Evolutionary conservation across 2,113 vertebrate species (phyloP).

Genomic region (Sphyrna mokarran): DNA sequence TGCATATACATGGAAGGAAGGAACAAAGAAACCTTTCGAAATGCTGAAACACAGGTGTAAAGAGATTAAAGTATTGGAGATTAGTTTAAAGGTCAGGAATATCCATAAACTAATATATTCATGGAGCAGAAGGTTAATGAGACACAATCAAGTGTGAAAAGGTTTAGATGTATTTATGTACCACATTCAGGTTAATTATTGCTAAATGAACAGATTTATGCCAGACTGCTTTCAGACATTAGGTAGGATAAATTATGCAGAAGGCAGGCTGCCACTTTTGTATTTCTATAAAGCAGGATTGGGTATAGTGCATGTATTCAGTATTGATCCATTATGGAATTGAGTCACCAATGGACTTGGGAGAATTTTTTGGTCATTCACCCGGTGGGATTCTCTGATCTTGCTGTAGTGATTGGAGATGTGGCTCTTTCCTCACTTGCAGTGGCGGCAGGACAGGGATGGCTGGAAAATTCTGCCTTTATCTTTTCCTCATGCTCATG

Average conservation of each 20-base stretch:
- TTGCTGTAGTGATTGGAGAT: too few species aligned
- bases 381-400: too few species aligned
- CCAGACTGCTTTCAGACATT: neutral
- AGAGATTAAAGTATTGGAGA: neutral
- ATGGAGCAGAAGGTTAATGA: slow-evolving; percentile 25
- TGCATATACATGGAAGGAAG: neutral
- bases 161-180: neutral
- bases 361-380: too few species aligned
- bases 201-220: neutral
- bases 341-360: neutral
- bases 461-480: too few species aligned
- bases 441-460: too few species aligned
- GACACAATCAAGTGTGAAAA: slow-evolving; percentile 20
- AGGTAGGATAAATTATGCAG: neutral
- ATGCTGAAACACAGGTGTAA: too few species aligned
- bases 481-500: neutral
- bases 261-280: neutral
- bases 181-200: slow-evolving; percentile 27
- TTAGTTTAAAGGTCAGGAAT: neutral
- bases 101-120: neutral
- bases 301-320: neutral
- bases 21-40: neutral
- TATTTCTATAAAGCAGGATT: neutral
- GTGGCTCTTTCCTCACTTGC: too few species aligned
- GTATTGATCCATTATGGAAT: neutral